Base-by-base conservation (phyloP, 2,113 vertebrate genomes). In the Hippocampus zosterae region DNA sequence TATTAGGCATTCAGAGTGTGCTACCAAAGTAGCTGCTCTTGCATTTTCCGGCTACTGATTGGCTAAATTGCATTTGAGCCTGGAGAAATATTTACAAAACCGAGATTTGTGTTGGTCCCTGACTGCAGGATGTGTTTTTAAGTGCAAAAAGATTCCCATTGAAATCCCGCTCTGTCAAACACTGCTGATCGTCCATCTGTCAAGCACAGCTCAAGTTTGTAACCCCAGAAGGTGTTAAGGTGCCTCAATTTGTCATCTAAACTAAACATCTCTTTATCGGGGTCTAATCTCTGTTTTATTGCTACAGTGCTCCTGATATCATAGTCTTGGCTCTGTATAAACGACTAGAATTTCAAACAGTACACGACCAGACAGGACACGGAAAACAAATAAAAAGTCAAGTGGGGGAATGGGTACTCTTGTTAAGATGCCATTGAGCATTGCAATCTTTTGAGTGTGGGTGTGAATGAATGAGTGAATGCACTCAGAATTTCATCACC, bases 251-350 rank as follows among this genome's bases (percentile, higher is more conserved):
- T 87, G 75, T 87, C 84, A 81, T 83, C 76, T 70, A 78, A 79
- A 71, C 71, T 86, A 89, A 88, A 90, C 85, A 83, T 55, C 56
- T 86, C 78, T 85, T 84, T 86, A 85, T 89, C 84, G 48, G 71
- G 9, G 50, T 57, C 68, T 82, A 68, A 83, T 83, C 70, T 50
- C 42, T 48, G 0, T 56, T 79, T 78, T 71, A 64, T 70, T 80
- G 79, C 73, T 48, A 19, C 2, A 0, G 79, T 63, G 59, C 0
- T 44, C 56, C 70, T 73, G 76, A 71, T 74, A 33, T 56, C 71
- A 74, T 68, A 62, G 69, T 11, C 65, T 63, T 65, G 23, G 57
- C 61, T 65, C 71, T 57, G 40, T 37, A 8, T 55, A 59, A 65
- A 67, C 9, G 64, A 55, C 65, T 74, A 50, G 63, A 46, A 33